phyloP scores from a whole-genome alignment of 2,113 vertebrate genomes.

The Equus quagga region DNA sequence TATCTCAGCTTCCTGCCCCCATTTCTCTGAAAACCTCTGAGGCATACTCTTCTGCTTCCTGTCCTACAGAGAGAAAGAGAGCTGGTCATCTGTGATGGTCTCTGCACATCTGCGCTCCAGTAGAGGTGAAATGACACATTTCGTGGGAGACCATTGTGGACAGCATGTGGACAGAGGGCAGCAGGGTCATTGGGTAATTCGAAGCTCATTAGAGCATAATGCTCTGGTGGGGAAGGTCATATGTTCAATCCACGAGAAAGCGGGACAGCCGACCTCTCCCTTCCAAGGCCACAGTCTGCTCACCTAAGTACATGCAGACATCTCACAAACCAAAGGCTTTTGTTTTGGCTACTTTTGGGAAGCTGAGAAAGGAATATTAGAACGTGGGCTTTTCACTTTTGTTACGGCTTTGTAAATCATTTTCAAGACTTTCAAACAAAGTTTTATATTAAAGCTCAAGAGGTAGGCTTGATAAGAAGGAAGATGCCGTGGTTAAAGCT shows the following conservation, averaged over 20 bases:
- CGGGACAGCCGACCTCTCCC: neutral
- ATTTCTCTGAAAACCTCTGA: neutral
- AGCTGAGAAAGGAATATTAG: neutral
- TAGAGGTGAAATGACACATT: constrained; percentile 46
- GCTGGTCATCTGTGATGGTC: neutral
- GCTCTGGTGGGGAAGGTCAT: neutral
- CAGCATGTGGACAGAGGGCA: neutral
- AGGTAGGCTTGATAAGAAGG: neutral
- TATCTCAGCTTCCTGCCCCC: neutral
- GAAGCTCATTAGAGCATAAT: constrained; percentile 28
- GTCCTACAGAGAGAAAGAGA: neutral
- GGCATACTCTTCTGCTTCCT: neutral
- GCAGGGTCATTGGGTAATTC: constrained; percentile 17
- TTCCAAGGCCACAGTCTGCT: neutral
- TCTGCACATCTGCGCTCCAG: neutral
- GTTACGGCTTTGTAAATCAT: neutral
- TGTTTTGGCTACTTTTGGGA: neutral
- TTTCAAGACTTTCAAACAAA: neutral
- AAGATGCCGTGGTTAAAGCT: neutral
- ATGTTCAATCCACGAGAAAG: neutral
- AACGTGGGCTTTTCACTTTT: neutral
- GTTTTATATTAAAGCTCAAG: neutral
- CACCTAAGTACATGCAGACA: neutral
- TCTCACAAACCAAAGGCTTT: neutral
- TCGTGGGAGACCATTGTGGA: neutral